phyloP scores from a whole-genome alignment of 2,797 vertebrate species.

The Cryptoblepharus egeriae region DNA sequence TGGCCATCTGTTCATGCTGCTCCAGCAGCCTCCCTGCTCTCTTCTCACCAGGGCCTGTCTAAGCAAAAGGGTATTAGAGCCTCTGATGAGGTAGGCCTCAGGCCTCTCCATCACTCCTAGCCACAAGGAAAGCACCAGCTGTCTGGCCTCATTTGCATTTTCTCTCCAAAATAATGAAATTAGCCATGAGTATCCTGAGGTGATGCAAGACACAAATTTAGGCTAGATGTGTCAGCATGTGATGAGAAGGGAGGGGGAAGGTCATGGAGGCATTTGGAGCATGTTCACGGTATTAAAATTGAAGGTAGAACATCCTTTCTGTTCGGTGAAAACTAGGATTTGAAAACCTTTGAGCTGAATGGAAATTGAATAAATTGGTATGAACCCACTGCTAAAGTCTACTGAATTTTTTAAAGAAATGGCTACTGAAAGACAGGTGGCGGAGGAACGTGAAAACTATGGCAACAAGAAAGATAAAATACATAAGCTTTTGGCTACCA shows the following conservation, averaged over 20 bases:
- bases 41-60: slow-evolving; percentile 85
- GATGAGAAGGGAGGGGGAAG: slow-evolving; percentile 78
- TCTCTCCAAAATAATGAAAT: slow-evolving; percentile 96
- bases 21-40: slow-evolving; percentile 76
- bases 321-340: slow-evolving; percentile 24
- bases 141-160: slow-evolving; percentile 97
- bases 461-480: accelerated
- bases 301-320: slow-evolving; percentile 46
- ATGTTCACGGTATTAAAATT: slow-evolving; percentile 57
- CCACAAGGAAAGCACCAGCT: slow-evolving; percentile 91
- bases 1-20: slow-evolving; percentile 89
- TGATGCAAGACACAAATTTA: slow-evolving; percentile 87
- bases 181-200: slow-evolving; percentile 97
- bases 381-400: not conserved
- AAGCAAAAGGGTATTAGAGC: slow-evolving; percentile 81
- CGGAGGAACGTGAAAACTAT: not conserved
- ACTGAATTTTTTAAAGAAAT: accelerated
- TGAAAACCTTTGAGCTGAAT: not conserved
- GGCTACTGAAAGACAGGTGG: accelerated
- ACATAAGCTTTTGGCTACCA: accelerated
- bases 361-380: slow-evolving; percentile 14
- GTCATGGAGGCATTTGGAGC: slow-evolving; percentile 72
- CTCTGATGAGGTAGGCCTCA: slow-evolving; percentile 85
- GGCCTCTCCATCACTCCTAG: slow-evolving; percentile 89
- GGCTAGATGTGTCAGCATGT: slow-evolving; percentile 82